phyloP scores from a whole-genome alignment of 2,113 vertebrate genomes.

The Typhlomys cinereus region DNA sequence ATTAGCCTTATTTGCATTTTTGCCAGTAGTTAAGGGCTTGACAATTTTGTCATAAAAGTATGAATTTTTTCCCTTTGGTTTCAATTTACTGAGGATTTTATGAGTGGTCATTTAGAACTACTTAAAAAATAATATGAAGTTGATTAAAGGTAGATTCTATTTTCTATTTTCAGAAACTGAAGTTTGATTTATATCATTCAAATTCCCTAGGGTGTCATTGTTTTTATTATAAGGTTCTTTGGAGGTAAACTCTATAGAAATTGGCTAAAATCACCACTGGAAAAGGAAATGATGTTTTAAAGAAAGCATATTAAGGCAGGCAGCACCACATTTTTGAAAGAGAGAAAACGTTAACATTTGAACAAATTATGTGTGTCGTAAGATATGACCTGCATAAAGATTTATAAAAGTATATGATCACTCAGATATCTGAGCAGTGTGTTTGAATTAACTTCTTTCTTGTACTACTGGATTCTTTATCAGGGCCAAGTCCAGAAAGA shows the following conservation, averaged over 20 bases:
- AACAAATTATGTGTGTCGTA: not conserved
- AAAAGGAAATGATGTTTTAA: not conserved
- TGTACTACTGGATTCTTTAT: not conserved
- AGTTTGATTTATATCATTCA: not conserved
- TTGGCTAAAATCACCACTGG: not conserved
- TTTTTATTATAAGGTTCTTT: slow-evolving; percentile 21
- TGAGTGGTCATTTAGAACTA: not conserved
- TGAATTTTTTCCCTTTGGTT: not conserved
- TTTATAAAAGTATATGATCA: not conserved
- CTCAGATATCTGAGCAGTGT: not conserved
- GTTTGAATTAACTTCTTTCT: slow-evolving; percentile 11
- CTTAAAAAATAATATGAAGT: not conserved
- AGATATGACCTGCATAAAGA: not conserved
- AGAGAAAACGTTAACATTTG: not conserved
- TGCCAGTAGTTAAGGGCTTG: not conserved
- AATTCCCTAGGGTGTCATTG: not conserved
- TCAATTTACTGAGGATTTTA: not conserved
- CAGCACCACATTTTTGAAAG: not conserved
- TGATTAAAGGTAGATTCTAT: not conserved
- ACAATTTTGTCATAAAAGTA: not conserved
- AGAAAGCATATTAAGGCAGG: not conserved
- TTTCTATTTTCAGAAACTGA: not conserved
- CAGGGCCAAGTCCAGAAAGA: slow-evolving; percentile 15
- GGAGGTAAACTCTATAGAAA: not conserved
- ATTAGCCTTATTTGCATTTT: not conserved